phyloP scores from a whole-genome alignment of 2,113 vertebrate genomes.

The Dolichotis patagonum region DNA sequence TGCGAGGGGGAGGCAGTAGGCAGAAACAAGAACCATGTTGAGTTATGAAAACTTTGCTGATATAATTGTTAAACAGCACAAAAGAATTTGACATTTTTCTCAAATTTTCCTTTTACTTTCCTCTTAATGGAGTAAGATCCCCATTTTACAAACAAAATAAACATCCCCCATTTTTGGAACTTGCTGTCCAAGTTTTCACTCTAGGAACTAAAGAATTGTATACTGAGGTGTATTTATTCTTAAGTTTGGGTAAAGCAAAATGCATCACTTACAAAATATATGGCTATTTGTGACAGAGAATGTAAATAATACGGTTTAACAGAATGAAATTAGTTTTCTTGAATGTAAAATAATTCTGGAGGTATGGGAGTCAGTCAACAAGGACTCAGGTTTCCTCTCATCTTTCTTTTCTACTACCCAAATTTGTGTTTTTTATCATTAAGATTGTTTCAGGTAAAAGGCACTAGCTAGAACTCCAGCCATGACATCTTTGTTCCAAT shows the following conservation, averaged over 20 bases:
- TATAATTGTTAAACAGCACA: not conserved
- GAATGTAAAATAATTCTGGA: not conserved
- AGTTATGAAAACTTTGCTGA: not conserved
- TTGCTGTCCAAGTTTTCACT: not conserved
- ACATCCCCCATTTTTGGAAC: not conserved
- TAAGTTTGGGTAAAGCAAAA: conserved; percentile 24
- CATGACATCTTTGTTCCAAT: not conserved
- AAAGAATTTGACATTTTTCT: conserved; percentile 34
- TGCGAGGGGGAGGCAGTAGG: not conserved
- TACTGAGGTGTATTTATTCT: not conserved
- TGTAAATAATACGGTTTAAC: conserved; percentile 1
- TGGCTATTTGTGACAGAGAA: not conserved
- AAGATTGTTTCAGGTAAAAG: not conserved
- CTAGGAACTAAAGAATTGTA: not conserved
- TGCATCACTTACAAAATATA: not conserved
- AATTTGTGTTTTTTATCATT: not conserved
- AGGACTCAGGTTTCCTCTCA: not conserved
- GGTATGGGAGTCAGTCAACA: not conserved
- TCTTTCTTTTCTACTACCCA: not conserved
- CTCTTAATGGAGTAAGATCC: conserved; percentile 11
- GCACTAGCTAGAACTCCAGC: not conserved
- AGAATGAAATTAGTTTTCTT: not conserved
- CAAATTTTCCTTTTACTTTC: not conserved
- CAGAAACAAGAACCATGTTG: not conserved
- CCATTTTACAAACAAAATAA: not conserved